Percentiles rank a stretch among this genome's conserved stretches.
These are phyloP conservation scores for Seriola rivoliana DNA, from an alignment of 2,113 vertebrate species.

Conservation along the genomic window DNA sequence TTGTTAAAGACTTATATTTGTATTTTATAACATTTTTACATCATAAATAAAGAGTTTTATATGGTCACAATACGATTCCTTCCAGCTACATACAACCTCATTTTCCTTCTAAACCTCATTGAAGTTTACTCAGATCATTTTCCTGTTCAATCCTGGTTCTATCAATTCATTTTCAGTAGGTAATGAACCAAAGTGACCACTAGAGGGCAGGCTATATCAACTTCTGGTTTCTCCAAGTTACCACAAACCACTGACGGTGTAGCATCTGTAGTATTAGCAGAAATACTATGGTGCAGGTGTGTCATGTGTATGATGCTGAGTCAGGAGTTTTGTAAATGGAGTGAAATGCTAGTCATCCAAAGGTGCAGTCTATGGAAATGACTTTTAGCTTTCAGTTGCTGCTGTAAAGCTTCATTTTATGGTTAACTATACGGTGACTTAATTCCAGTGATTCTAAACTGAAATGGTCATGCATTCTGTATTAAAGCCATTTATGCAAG, in stretches of 20 bases:
- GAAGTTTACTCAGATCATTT: background rate
- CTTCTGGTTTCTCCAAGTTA: background rate
- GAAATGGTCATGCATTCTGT: too few relatives aligned
- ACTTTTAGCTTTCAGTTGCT: too few relatives aligned
- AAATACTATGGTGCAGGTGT: background rate
- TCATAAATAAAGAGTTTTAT: conserved; percentile 32
- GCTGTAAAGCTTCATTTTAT: too few relatives aligned
- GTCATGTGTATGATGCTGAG: background rate
- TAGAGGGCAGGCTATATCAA: conserved; percentile 58
- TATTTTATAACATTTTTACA: conserved; percentile 37
- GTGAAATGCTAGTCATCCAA: background rate
- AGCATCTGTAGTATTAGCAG: background rate
- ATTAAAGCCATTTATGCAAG: too few relatives aligned
- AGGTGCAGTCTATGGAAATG: too few relatives aligned
- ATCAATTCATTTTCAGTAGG: background rate
- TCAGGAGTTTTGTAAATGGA: background rate
- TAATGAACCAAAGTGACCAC: conserved; percentile 26
- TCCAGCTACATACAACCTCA: background rate
- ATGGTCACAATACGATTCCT: background rate
- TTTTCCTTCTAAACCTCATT: background rate
- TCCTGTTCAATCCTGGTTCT: background rate
- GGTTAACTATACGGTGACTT: too few relatives aligned
- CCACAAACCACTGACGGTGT: background rate
- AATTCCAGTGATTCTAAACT: too few relatives aligned
- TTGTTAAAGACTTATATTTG: conserved; percentile 22